A percentile compares a stretch with the other conserved stretches of the same genome.
phyloP scores from a whole-genome alignment of 2,797 vertebrate genomes.

The Aulostomus chinensis region DNA sequence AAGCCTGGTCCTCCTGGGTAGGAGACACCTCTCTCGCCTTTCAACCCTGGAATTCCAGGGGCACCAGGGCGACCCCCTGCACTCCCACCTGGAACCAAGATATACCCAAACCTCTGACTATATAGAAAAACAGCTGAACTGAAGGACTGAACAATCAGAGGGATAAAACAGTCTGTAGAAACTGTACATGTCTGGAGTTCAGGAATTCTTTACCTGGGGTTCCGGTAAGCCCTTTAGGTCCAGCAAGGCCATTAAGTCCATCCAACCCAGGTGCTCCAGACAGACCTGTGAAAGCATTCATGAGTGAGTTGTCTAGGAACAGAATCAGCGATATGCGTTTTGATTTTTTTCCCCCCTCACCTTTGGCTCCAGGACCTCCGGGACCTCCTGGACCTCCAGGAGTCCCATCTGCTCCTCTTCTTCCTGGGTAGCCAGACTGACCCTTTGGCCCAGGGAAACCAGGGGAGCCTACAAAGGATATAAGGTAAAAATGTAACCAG shows the following conservation, averaged over 20 bases:
- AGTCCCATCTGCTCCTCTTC: slow-evolving; percentile 78
- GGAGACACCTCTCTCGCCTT: slow-evolving; percentile 86
- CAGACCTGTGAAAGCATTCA: slow-evolving; percentile 76
- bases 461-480: slow-evolving; percentile 74
- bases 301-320: neutral
- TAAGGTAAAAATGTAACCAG: neutral
- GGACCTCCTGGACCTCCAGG: slow-evolving; percentile 74
- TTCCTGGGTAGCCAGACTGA: slow-evolving; percentile 80
- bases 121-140: no score
- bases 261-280: slow-evolving; percentile 87
- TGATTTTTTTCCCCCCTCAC: slow-evolving; percentile 73
- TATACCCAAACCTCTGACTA: no score
- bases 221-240: slow-evolving; percentile 88
- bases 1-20: slow-evolving; percentile 79
- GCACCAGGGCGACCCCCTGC: slow-evolving; percentile 78
- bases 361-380: slow-evolving; percentile 85
- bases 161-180: neutral
- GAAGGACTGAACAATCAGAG: no score
- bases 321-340: neutral
- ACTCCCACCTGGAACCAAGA: slow-evolving; percentile 74
- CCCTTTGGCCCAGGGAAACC: slow-evolving; percentile 84
- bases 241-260: slow-evolving; percentile 91
- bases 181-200: no score
- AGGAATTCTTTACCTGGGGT: slow-evolving; percentile 81
- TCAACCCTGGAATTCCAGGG: slow-evolving; percentile 83